Conservation (phyloP, 1,140 invertebrate genomes). For the Lepidurus apus region DNA sequence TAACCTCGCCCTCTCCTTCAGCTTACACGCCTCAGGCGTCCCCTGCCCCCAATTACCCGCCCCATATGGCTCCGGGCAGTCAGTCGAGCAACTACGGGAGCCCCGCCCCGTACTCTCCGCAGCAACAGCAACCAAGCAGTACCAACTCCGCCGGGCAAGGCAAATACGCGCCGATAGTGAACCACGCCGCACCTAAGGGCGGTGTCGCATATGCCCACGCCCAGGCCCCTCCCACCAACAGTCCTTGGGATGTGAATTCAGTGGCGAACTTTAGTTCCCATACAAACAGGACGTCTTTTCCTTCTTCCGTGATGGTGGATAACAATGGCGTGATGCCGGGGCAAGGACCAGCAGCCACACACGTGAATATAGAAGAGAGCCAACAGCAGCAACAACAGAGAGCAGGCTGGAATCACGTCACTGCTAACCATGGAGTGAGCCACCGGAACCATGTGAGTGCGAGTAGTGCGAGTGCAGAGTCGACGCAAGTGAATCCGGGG, state of each 20-base stretch:
- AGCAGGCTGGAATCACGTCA: background rate
- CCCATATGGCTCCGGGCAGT: background rate
- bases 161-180: conserved; percentile 11
- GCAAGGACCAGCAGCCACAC: background rate
- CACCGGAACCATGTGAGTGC: conserved; percentile 12
- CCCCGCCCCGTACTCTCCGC: background rate
- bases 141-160: background rate
- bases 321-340: background rate
- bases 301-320: background rate
- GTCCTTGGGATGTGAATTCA: conserved; percentile 8
- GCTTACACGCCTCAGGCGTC: background rate
- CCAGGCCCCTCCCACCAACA: background rate
- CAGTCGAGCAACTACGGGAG: background rate
- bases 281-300: background rate
- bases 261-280: background rate
- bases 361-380: background rate
- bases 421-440: conserved; percentile 1
- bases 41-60: background rate
- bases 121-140: background rate
- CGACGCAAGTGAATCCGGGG: background rate
- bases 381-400: background rate
- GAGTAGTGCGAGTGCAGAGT: background rate
- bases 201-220: background rate
- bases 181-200: background rate
- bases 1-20: background rate